Base-by-base conservation (phyloP, 37 sponge, comb jelly and placozoan species). In the Crambe crambe region DNA sequence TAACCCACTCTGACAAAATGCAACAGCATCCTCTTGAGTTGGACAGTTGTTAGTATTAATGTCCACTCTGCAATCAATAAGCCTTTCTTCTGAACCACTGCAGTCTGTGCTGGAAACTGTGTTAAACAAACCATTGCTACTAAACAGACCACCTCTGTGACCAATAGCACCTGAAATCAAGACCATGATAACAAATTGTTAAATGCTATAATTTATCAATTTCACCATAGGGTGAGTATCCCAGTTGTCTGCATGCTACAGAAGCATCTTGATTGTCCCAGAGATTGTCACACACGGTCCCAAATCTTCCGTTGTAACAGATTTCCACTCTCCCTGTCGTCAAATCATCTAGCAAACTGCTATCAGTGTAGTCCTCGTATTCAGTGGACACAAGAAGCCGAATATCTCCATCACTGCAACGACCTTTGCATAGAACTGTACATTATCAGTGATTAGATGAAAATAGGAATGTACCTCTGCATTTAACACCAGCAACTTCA, bases 221-320 rank as follows among this genome's bases (percentile, higher is more conserved):
- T 47, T 47, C 12, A 47, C 51, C 51, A 47, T 47, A 47, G 12
- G 51, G 10, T 15, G 51, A 47, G 51, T 23, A 61, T 30, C 77
- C 77, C 0, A 77, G 77, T 27, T 77, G 77, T 63, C 63, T 62
- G 77, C 77, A 77, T 22, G 60, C 77, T 6, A 77, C 64, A 25
- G 62, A 39, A 29, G 77, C 77, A 77, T 77, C 77, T 18, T 10
- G 62, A 26, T 62, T 77, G 6, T 61, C 77, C 77, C 77, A 77
- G 29, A 15, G 35, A 27, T 59, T 29, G 37, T 63, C 63, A 62
- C 77, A 77, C n/a, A 77, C 65, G 23, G 77, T 40, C 22, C 77
- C 77, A 77, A 38, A 77, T 4, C 36, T 59, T 61, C 77, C 77
- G 60, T 61, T 42, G 25, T 23, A 36, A 38, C 77, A 77, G 37